Conservation (phyloP, 2,888 invertebrate genomes). For the Physocephala rufipes region DNA sequence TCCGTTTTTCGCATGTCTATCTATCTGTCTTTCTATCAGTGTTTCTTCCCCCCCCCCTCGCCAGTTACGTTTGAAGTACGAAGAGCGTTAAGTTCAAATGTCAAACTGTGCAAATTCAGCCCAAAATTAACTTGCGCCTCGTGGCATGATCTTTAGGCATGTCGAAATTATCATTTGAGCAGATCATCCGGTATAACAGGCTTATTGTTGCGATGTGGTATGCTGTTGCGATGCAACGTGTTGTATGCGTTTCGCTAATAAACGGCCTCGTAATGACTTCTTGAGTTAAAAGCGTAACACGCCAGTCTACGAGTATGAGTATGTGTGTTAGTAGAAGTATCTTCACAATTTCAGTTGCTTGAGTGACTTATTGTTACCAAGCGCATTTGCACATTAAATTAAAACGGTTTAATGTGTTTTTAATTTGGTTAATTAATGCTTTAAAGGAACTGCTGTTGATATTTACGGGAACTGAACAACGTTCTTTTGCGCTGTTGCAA, state of each 20-base stretch:
- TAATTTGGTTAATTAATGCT: conserved; percentile 11
- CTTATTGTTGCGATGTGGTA: conserved; percentile 5
- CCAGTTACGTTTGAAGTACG: background rate
- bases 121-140: background rate
- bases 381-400: background rate
- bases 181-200: conserved; percentile 31
- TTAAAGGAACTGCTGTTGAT: background rate
- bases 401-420: conserved; percentile 13
- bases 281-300: conserved; percentile 1
- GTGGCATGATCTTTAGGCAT: background rate
- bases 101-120: conserved; percentile 13
- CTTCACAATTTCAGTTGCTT: too few species aligned
- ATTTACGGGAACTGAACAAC: background rate
- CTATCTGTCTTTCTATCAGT: background rate
- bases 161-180: conserved; percentile 9
- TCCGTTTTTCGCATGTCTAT: background rate
- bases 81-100: conserved; percentile 33
- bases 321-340: conserved; percentile 3
- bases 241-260: background rate
- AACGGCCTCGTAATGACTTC: background rate
- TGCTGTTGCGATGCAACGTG: background rate
- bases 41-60: background rate
- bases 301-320: background rate
- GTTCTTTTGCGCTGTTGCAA: background rate
- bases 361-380: conserved; percentile 22